Conservation (phyloP, 2,797 vertebrate genomes). For the Sebastes oblongus region DNA sequence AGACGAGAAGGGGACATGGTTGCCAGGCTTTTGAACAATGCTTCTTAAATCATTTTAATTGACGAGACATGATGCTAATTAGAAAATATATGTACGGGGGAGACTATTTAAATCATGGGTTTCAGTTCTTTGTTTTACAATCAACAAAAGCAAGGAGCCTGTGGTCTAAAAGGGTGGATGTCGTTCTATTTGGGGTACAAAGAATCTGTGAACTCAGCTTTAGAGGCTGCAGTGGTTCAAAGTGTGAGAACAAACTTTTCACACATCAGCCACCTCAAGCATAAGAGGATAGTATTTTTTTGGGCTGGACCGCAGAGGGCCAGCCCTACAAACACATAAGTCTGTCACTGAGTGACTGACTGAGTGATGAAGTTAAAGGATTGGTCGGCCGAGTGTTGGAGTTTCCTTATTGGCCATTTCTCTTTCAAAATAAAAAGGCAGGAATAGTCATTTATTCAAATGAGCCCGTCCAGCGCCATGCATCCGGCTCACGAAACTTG, state of each 20-base stretch:
- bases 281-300: not conserved
- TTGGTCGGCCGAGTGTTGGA: too few relatives aligned
- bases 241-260: not conserved
- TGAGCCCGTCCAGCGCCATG: too few relatives aligned
- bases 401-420: too few relatives aligned
- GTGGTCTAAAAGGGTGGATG: not conserved
- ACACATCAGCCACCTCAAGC: not conserved
- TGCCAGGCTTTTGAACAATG: not conserved
- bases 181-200: not conserved
- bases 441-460: too few relatives aligned
- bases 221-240: not conserved
- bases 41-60: not conserved
- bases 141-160: not conserved
- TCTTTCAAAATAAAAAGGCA: too few relatives aligned
- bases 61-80: not conserved
- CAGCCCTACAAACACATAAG: accelerated
- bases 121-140: not conserved
- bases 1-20: not conserved
- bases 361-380: too few relatives aligned
- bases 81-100: not conserved
- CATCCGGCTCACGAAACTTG: too few relatives aligned
- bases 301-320: too few relatives aligned
- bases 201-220: not conserved
- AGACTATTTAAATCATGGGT: not conserved
- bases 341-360: too few relatives aligned